Conservation (phyloP, 2,797 vertebrate species). For the Sebastolobus altivelis region DNA sequence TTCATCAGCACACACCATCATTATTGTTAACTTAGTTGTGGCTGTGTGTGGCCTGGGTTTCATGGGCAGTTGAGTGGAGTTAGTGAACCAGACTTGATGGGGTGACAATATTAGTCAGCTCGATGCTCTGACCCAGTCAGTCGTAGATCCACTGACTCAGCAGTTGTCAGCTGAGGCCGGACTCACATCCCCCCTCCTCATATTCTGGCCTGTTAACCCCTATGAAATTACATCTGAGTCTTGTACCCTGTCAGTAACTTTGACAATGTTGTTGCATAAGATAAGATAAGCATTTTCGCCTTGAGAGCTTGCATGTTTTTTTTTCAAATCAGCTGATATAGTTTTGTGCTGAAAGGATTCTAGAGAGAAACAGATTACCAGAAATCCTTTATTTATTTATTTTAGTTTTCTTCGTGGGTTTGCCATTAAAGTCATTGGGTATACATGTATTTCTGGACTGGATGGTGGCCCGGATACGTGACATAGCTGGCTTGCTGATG, state of each 20-base stretch:
- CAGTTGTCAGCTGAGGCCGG: constrained; percentile 52
- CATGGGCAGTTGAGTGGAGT: constrained; percentile 34
- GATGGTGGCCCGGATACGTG: constrained; percentile 30
- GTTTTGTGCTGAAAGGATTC: neutral
- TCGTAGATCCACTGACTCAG: constrained; percentile 47
- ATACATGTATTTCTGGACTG: constrained; percentile 36
- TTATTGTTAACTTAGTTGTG: constrained; percentile 15
- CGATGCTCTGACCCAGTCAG: constrained; percentile 35
- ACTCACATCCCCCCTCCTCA: constrained; percentile 64
- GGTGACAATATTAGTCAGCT: constrained; percentile 60
- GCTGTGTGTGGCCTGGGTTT: constrained; percentile 38
- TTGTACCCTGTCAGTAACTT: constrained; percentile 22
- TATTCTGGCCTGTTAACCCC: constrained; percentile 36
- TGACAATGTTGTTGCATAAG: constrained; percentile 25
- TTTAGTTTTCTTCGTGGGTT: neutral
- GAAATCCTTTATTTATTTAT: neutral
- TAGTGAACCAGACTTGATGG: constrained; percentile 46
- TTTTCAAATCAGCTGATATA: constrained; percentile 7
- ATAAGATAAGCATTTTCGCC: neutral
- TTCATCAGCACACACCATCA: neutral
- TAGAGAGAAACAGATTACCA: neutral
- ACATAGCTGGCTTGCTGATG: constrained; percentile 12
- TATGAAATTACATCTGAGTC: constrained; percentile 56
- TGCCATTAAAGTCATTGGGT: neutral
- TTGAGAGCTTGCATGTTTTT: neutral